Base-by-base conservation (phyloP, 2,888 invertebrate species). In the Eutolmus rufibarbis region DNA sequence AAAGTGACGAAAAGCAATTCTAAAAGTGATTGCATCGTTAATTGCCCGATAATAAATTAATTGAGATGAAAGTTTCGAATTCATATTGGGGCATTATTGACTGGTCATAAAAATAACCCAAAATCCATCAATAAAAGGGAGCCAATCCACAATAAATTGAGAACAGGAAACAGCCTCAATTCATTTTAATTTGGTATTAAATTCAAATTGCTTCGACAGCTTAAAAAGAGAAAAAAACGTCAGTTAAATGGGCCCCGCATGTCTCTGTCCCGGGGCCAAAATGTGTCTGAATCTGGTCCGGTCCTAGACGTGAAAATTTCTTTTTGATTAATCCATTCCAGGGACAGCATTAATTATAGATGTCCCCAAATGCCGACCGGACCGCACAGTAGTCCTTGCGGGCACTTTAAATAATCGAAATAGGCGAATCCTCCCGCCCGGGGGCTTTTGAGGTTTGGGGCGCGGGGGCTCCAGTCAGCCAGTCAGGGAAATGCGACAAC, bases 401-500 rank as follows among this genome's bases (percentile, higher is more conserved):
- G 66, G 66, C 66, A 66, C 66, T 66, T 66, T 66, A 66, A 66
- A 66, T 66, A 66, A 66, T 66, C 66, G 66, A 66, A 66, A 66
- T 66, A 28, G 66, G 66, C 51, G 66, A 66, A 66, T 66, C 66
- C 9, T 23, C 28, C 23, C 66, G 4, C 12, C 9, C 1, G 7
- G 51, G 1, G 51, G 16, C 16, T 46, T 51, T 51, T 51, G 51
- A 16, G 51, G 16, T 16, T n/a, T n/a, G 19, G n/a, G 51, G 3
- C 43, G 16, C 12, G 5, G 43, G 43, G 14, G 14, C 12, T 1
- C 2, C 51, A 51, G 74, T 76, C 40, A 34, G 9, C 57, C 82
- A 28, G 40, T 56, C 28, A 82, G 34, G 34, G 66, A 57, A 57
- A 82, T 82, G 66, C 66, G 57, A 66, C 66, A 82, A 82, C 57